Evolutionary conservation across 2,888 invertebrate species (phyloP), one percentile per base, ranked within the genome.

Genomic region (Lysandra bellargus): DNA sequence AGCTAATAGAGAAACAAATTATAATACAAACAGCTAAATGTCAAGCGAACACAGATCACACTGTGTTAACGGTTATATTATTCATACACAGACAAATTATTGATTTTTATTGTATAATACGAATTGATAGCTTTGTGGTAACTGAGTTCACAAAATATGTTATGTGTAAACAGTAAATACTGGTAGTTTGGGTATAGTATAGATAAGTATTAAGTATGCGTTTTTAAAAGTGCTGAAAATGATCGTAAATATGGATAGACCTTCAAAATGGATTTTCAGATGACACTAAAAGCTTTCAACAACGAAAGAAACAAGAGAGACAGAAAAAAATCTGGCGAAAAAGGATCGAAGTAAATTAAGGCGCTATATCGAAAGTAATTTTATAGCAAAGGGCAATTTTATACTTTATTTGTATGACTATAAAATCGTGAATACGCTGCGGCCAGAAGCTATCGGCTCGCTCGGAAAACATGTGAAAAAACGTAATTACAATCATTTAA

Each of bases 1-100:
- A 23, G 75, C 75, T 75, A 44, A 75, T 75, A 75, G 4, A 75
- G 75, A 49, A 9, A 49, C 75, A 49, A 75, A 75, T 75, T 75
- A 75, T 75, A 75, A 33, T 69, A 69, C 33, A 69, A 69, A 69
- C 69, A 69, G 44, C 23, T 23, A 23, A 75, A 75, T 75, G 49
- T 75, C 75, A 75, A 75, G 49, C 49, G 9, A 44, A 75, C 75
- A 75, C 75, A 44, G 75, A 44, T 49, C 44, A 23, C 23, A 23
- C 75, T 14, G 75, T 12, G 44, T 49, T 44, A 75, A 75, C 75
- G 49, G 75, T 75, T 49, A 23, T 23, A 49, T 75, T 49, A 75
- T 75, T 49, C 75, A 75, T 49, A 49, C 23, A 30, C 30, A 49
- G 9, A 75, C 75, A 49, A 23, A 44, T 75, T 75, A 75, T 75